phyloP scores from a whole-genome alignment of 2,113 vertebrate species.

The Lampris megalopsis region DNA sequence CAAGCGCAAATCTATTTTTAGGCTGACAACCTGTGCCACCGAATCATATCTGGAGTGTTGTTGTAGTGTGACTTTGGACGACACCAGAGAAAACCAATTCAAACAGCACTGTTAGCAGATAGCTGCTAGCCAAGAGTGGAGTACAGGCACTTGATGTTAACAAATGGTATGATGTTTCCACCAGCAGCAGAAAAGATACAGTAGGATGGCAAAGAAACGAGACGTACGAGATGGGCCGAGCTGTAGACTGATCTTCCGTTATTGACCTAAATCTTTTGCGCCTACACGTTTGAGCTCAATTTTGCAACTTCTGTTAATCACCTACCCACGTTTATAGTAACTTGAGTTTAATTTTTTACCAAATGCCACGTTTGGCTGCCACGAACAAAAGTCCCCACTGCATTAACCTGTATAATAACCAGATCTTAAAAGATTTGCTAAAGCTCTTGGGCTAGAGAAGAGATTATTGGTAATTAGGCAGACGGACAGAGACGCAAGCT shows the following conservation, averaged over 20 bases:
- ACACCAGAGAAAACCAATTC: constrained; percentile 41
- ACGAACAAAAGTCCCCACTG: constrained; percentile 16
- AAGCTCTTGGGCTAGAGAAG: constrained; percentile 51
- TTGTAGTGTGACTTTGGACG: constrained; percentile 55
- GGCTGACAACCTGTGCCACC: constrained; percentile 10
- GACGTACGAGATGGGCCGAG: background rate
- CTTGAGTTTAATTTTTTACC: constrained; percentile 13
- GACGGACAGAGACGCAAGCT: constrained; percentile 14
- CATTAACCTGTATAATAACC: constrained; percentile 45
- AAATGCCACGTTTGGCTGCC: background rate
- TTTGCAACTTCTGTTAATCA: background rate
- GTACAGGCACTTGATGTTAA: constrained; percentile 13
- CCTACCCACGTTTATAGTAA: background rate
- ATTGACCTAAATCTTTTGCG: background rate
- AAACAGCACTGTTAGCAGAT: constrained; percentile 43
- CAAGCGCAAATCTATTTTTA: constrained; percentile 67
- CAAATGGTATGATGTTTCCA: constrained; percentile 10
- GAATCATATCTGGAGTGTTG: constrained; percentile 52
- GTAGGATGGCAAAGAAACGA: background rate
- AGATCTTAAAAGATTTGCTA: constrained; percentile 52
- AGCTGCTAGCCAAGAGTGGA: constrained; percentile 19
- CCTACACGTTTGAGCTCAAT: background rate
- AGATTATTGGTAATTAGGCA: constrained; percentile 49
- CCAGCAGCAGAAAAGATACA: background rate
- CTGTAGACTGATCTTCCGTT: background rate